Base-by-base conservation (phyloP, 2,113 vertebrate species). In the Hemiscyllium ocellatum region DNA sequence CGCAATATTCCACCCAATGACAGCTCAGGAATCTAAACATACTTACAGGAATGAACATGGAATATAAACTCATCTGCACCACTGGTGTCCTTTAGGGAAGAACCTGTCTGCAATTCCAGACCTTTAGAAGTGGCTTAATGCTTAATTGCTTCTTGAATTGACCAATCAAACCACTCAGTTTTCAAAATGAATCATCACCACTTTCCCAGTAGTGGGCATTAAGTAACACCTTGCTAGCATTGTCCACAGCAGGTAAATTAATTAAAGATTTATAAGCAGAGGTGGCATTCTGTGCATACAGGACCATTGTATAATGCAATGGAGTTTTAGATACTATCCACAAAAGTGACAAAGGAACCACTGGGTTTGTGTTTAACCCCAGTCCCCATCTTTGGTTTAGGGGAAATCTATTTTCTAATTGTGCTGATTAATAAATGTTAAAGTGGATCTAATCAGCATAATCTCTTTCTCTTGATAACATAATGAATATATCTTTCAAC, bases 401-500 rank as follows among this genome's bases (percentile, higher is more conserved):
- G 94, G 42, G 42, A 33, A 95, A 72, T 52, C 24, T 76, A 76
- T 72, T 72, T 76, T 13, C 94, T 72, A 72, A 95, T 95, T 95
- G 42, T 42, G 26, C 94, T 95, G 94, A 95, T 95, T 95, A 95
- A 52, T 24, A 72, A 72, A 6, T 95, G 42, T 47, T 72, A 95
- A 95, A 95, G 68, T 95, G 19, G 47, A 15, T 72, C 22, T 33
- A 95, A 76, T 76, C 76, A 72, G 47, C 42, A 95, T 76, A 95
- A 76, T 70, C 68, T 95, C 61, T 95, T 95, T 95, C 69, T 52
- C 94, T 50, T 95, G 42, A 26, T 76, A 47, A 69, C 42, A 56
- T 72, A 72, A 95, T 95, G 94, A 76, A 95, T 52, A 76, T 72
- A 52, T n/a, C 68, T 12, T 76, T 95, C 94, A 95, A 52, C 69